Base-by-base conservation (phyloP, 2,797 vertebrate genomes). In the Pagetopsis macropterus region DNA sequence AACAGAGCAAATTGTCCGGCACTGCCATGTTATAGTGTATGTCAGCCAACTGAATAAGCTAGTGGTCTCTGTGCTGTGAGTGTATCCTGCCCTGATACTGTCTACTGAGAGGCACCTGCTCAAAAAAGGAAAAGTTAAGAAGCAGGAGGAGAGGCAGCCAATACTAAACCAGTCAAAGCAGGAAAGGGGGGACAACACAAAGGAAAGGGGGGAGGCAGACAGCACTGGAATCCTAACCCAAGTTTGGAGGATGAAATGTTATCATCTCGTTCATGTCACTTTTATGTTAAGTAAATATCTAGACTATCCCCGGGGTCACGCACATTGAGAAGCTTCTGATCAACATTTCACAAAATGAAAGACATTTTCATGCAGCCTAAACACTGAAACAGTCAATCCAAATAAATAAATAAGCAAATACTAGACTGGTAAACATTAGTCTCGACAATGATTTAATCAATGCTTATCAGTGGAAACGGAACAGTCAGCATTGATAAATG, bases 91-190 rank as follows among this genome's bases (percentile, higher is more conserved):
- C 69, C 72, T 83, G 76, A 85, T 78, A 81, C 54, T 74, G 77
- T 72, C 68, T 74, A 83, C 31, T 61, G 70, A 84, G 82, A 66
- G 87, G 79, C 77, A 92, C 93, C 94, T 94, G 92, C 87, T 88
- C 78, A 87, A 78, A 92, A 89, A 89, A 81, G 71, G 91, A 85
- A 88, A 82, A 80, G 89, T 94, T 93, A 89, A 89, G 81, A 84
- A 56, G 86, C 84, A 85, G 78, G 83, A 85, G 81, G 84, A 88
- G 78, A 89, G 75, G 88, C 90, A 93, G 92, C 90, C 91, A 90
- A 84, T 84, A 81, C 81, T 84, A 33, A 84, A 88, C 78, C 83
- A 88, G 83, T 88, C 46, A 86, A 93, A 91, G 89, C 89, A 78
- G 79, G 63, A 83, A 58, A 81, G 72, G 65, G 65, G 76, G 76